These are phyloP conservation scores for Macroramphosus scolopax DNA, from an alignment of 2,797 vertebrate genomes.

Conservation along the genomic window DNA sequence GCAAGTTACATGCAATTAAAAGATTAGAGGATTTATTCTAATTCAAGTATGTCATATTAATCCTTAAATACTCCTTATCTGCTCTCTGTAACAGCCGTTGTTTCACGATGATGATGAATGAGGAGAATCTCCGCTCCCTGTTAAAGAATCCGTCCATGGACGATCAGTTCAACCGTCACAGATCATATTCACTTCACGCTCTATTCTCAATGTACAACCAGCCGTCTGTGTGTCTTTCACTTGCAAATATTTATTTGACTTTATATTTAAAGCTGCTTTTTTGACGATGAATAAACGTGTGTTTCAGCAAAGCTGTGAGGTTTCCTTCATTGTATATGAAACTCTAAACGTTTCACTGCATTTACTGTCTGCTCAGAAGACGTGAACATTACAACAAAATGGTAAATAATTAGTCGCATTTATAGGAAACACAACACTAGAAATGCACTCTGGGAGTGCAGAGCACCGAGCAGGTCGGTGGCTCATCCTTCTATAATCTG, in stretches of 20 bases:
- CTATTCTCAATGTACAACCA: constrained; percentile 19
- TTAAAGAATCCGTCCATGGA: not conserved
- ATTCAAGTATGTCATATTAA: not conserved
- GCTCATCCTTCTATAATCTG: too few species aligned
- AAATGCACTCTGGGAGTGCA: too few species aligned
- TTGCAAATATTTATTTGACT: constrained; percentile 44
- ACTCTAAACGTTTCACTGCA: too few species aligned
- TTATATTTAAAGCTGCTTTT: constrained; percentile 37
- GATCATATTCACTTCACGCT: too few species aligned
- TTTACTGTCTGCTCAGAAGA: too few species aligned
- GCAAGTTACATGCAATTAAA: too few species aligned
- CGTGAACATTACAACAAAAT: too few species aligned
- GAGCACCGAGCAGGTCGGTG: too few species aligned
- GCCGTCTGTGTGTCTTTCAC: not conserved
- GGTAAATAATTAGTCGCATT: too few species aligned
- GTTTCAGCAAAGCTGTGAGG: not conserved
- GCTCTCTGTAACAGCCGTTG: constrained; percentile 64
- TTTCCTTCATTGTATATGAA: not conserved
- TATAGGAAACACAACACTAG: too few species aligned
- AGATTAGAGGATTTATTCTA: not conserved
- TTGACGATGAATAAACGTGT: constrained; percentile 13
- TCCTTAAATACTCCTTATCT: constrained; percentile 5
- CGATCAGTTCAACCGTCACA: not conserved
- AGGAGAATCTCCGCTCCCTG: constrained; percentile 1
- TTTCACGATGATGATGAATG: constrained; percentile 68